phyloP scores from a whole-genome alignment of 2,888 invertebrate species.

The Drosophila cognata region DNA sequence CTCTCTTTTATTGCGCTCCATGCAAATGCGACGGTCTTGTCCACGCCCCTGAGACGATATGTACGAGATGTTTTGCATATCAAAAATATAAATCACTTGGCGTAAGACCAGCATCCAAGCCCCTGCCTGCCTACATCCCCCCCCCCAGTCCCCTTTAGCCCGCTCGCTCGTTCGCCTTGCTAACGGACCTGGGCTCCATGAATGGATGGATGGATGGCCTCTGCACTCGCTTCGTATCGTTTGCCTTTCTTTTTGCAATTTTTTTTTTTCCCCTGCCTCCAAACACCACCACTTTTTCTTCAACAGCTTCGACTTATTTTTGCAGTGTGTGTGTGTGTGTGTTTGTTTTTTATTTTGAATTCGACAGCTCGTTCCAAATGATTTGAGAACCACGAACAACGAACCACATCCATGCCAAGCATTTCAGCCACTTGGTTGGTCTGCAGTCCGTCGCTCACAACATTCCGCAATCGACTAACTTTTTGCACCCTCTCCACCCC shows the following conservation, averaged over 20 bases:
- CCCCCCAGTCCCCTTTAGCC: neutral
- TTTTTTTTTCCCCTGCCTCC: slow-evolving; percentile 16
- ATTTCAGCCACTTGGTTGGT: slow-evolving; percentile 54
- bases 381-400: slow-evolving; percentile 46
- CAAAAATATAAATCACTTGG: slow-evolving; percentile 81
- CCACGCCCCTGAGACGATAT: slow-evolving; percentile 68
- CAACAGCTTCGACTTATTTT: slow-evolving; percentile 3
- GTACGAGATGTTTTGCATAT: slow-evolving; percentile 78
- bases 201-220: slow-evolving; percentile 57
- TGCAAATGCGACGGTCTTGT: slow-evolving; percentile 69
- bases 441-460: slow-evolving; percentile 36
- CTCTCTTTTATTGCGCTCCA: slow-evolving; percentile 28
- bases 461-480: slow-evolving; percentile 43
- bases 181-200: slow-evolving; percentile 53
- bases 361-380: slow-evolving; percentile 73
- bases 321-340: slow-evolving; percentile 15
- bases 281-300: neutral
- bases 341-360: slow-evolving; percentile 49
- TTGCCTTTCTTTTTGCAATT: slow-evolving; percentile 47
- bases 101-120: slow-evolving; percentile 72
- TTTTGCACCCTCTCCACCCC: slow-evolving; percentile 8
- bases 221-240: slow-evolving; percentile 55
- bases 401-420: slow-evolving; percentile 50
- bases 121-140: slow-evolving; percentile 4
- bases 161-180: slow-evolving; percentile 6